Evolutionary conservation across 2,113 vertebrate genomes (phyloP).

Genomic region (Illadopsis cleaveri): DNA sequence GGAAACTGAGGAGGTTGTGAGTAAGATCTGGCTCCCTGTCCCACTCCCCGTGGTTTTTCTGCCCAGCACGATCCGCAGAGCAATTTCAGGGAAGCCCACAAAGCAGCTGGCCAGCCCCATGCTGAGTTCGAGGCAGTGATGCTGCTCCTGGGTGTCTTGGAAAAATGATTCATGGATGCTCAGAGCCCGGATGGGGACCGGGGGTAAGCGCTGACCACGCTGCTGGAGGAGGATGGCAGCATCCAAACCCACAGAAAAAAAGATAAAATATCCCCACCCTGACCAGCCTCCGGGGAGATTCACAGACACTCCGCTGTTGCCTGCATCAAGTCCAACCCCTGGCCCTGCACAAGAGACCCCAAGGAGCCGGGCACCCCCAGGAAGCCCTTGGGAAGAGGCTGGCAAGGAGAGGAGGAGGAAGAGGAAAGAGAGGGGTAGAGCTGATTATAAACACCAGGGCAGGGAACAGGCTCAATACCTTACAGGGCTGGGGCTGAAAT

Average conservation of each 20-base stretch:
- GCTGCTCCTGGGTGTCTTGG: background rate
- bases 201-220: background rate
- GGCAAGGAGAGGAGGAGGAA: background rate
- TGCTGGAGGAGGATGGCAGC: background rate
- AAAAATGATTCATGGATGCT: background rate
- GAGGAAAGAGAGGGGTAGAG: accelerated
- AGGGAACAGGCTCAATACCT: background rate
- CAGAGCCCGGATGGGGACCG: accelerated
- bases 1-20: background rate
- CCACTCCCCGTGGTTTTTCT: background rate
- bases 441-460: background rate
- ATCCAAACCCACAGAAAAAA: background rate
- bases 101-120: background rate
- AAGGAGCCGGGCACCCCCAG: accelerated
- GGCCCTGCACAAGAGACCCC: background rate
- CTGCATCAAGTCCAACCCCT: background rate
- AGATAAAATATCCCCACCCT: background rate
- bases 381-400: background rate
- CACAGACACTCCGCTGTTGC: background rate
- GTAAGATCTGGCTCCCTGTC: background rate
- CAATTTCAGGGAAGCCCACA: background rate
- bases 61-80: accelerated
- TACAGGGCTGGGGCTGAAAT: background rate
- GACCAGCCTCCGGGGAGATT: background rate
- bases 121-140: background rate